These are phyloP conservation scores for Serinus canaria DNA, from an alignment of 2,113 vertebrate genomes.

Conservation along the genomic window DNA sequence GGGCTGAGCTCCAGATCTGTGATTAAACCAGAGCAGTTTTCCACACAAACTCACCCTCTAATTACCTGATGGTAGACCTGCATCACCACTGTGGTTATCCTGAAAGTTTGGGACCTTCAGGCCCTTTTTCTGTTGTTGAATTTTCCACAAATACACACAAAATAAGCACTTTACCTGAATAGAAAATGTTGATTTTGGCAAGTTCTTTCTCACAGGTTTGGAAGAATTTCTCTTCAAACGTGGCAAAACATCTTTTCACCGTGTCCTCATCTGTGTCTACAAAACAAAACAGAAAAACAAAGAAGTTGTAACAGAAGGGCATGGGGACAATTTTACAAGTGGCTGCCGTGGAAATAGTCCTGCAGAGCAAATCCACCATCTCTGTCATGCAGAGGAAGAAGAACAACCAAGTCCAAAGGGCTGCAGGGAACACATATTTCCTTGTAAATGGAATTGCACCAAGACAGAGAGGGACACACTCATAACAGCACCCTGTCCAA, in stretches of 20 bases:
- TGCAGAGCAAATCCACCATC: neutral
- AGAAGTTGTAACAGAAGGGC: neutral
- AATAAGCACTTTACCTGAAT: conserved; percentile 86
- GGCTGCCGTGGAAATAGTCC: neutral
- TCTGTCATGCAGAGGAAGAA: neutral
- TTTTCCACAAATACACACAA: conserved; percentile 29
- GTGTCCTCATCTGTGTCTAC: conserved; percentile 96
- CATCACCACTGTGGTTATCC: neutral
- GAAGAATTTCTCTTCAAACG: conserved; percentile 99
- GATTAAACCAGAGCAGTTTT: neutral
- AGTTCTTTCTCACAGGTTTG: conserved; percentile 98
- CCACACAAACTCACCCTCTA: neutral
- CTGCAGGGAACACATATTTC: neutral
- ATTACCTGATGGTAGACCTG: neutral
- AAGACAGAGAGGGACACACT: neutral
- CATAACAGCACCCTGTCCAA: neutral
- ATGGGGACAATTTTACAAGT: neutral
- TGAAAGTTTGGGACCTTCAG: neutral
- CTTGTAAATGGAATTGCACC: neutral
- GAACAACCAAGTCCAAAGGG: neutral
- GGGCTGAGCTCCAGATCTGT: neutral
- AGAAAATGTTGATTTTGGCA: conserved; percentile 99
- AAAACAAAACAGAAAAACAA: conserved; percentile 38
- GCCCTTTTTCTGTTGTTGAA: neutral
- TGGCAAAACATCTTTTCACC: conserved; percentile 97